These are phyloP conservation scores for Pachyramphus minor DNA, from an alignment of 2,113 vertebrate genomes.

Conservation along the genomic window DNA sequence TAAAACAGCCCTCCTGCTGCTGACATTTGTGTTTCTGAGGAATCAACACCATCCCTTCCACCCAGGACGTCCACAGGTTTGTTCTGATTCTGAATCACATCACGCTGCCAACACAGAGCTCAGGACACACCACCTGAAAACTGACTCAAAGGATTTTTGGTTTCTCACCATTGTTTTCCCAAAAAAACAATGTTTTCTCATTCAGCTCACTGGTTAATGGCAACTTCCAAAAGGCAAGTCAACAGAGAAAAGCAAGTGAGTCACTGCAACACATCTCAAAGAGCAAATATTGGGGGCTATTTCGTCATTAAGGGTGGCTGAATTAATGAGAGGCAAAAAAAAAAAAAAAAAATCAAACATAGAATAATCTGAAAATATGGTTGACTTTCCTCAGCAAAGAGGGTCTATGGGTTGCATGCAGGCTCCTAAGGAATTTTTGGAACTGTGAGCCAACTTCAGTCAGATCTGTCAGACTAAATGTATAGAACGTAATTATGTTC, in stretches of 20 bases:
- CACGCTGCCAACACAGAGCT: background rate
- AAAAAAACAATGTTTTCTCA: too few relatives aligned
- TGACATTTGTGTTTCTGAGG: slow-evolving; percentile 35
- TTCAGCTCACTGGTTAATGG: background rate
- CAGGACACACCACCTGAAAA: background rate
- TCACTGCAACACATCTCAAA: background rate
- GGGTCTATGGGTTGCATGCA: background rate
- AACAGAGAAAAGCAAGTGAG: background rate
- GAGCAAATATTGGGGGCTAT: background rate
- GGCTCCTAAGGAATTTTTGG: background rate
- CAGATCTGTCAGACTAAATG: slow-evolving; percentile 17
- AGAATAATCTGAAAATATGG: background rate
- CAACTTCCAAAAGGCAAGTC: background rate
- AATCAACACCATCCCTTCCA: slow-evolving; percentile 28
- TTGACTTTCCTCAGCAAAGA: background rate
- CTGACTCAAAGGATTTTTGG: background rate
- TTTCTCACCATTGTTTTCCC: background rate
- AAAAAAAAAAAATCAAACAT: background rate
- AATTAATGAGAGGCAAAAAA: background rate
- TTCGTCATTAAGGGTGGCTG: background rate
- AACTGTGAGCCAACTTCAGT: background rate
- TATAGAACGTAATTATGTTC: background rate
- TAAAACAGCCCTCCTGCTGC: background rate
- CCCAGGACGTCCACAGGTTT: background rate
- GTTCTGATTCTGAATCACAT: background rate